These are phyloP conservation scores for Tenthredo amoena DNA, from an alignment of 2,888 invertebrate species.

Conservation along the genomic window DNA sequence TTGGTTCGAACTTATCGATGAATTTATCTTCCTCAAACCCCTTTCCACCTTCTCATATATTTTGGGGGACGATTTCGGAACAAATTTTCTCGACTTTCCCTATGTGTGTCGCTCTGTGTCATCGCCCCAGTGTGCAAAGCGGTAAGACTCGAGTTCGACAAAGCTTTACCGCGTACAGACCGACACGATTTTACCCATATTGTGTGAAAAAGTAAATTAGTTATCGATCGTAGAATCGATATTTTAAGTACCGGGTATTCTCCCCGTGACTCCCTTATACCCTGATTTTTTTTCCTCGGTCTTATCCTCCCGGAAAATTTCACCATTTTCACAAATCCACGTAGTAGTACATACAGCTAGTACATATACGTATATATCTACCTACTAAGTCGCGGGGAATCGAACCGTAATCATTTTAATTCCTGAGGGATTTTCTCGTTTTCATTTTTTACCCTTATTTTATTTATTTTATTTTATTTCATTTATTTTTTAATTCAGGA, in stretches of 20 bases:
- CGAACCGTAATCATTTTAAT: neutral
- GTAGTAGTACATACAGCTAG: neutral
- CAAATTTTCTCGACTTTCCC: too few relatives aligned
- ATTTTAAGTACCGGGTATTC: neutral
- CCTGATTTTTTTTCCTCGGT: too few relatives aligned
- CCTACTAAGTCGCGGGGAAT: neutral
- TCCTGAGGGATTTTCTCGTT: neutral
- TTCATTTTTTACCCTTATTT: neutral
- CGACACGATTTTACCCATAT: neutral
- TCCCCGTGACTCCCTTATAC: too few relatives aligned
- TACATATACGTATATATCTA: neutral
- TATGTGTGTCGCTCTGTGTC: too few relatives aligned
- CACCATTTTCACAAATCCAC: neutral
- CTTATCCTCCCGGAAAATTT: neutral
- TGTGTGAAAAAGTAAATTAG: constrained; percentile 1
- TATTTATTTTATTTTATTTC: neutral
- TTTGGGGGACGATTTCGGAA: too few relatives aligned
- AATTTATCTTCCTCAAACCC: too few relatives aligned
- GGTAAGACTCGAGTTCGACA: neutral
- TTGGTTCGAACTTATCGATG: neutral
- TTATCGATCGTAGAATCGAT: constrained; percentile 4
- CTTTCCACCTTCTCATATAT: too few relatives aligned
- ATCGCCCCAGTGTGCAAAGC: too few relatives aligned
- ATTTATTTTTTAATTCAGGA: neutral
- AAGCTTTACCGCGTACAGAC: too few relatives aligned